Evolutionary conservation across 2,113 vertebrate genomes (phyloP).

Genomic region (Sebastes fasciatus): DNA sequence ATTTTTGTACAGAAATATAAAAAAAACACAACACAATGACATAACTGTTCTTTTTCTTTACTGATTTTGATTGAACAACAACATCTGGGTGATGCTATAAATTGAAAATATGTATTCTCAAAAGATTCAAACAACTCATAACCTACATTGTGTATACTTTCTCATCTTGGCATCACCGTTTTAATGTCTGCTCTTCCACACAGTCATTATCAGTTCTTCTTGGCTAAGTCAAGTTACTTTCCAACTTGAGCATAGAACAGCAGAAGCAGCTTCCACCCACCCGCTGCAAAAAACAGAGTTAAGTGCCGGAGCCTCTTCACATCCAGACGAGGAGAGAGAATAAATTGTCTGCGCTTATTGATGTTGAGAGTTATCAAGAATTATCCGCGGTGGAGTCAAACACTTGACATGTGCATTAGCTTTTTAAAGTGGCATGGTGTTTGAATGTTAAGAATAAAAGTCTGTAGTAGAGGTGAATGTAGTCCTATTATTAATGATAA

Average conservation of each 20-base stretch:
- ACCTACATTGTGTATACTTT: background rate
- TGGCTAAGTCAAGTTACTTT: constrained; percentile 43
- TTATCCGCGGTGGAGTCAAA: constrained; percentile 37
- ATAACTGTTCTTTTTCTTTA: background rate
- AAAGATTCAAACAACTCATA: background rate
- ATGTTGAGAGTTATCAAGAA: constrained; percentile 52
- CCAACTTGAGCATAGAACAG: constrained; percentile 37
- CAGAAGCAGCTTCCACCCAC: constrained; percentile 51
- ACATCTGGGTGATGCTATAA: background rate
- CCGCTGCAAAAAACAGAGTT: constrained; percentile 42
- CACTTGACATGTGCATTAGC: constrained; percentile 48
- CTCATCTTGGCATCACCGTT: constrained; percentile 3
- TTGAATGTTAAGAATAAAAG: constrained; percentile 33
- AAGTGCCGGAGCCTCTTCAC: constrained; percentile 48
- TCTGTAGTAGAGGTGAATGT: background rate
- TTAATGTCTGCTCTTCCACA: constrained; percentile 50
- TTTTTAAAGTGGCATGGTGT: constrained; percentile 29
- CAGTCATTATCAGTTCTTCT: constrained; percentile 59
- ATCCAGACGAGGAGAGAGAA: constrained; percentile 48
- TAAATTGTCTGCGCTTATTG: constrained; percentile 50
- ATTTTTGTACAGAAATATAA: background rate
- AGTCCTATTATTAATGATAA: background rate
- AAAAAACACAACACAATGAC: background rate
- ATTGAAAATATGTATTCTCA: background rate
- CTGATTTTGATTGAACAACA: background rate